These are phyloP conservation scores for Heliconius hewitsoni DNA, from an alignment of 1,140 invertebrate genomes.

Conservation along the genomic window DNA sequence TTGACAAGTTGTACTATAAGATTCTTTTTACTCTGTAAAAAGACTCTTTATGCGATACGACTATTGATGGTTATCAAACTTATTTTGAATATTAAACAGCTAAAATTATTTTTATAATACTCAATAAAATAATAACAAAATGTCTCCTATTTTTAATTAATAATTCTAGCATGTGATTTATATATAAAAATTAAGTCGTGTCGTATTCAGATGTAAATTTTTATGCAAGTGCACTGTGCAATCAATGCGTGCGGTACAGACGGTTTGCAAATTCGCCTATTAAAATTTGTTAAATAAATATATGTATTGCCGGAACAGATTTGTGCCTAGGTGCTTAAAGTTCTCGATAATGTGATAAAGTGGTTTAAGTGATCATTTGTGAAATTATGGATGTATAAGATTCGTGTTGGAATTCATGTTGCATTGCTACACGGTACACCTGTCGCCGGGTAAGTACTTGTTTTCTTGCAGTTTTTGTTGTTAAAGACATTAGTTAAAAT, in stretches of 20 bases:
- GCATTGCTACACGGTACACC: constrained; percentile 47
- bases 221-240: constrained; percentile 39
- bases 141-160: not conserved
- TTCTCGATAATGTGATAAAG: constrained; percentile 6
- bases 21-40: not conserved
- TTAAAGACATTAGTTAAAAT: not conserved
- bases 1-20: not conserved
- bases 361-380: constrained; percentile 42
- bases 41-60: constrained; percentile 18
- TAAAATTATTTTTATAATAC: not conserved
- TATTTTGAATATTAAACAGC: not conserved
- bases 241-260: constrained; percentile 46
- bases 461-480: constrained; percentile 26
- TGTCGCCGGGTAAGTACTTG: constrained; percentile 65
- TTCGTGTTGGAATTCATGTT: constrained; percentile 45
- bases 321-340: not conserved
- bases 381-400: constrained; percentile 43
- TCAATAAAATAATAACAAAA: not conserved
- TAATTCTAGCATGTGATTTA: not conserved
- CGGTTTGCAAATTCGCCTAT: constrained; percentile 35
- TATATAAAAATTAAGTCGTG: not conserved
- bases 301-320: not conserved
- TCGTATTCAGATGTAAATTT: constrained; percentile 4
- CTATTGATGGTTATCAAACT: not conserved
- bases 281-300: not conserved